Percentiles rank a stretch among this genome's conserved stretches.
Conservation (phyloP, 1,140 invertebrate species). For the Psilanteris sp. region DNA sequence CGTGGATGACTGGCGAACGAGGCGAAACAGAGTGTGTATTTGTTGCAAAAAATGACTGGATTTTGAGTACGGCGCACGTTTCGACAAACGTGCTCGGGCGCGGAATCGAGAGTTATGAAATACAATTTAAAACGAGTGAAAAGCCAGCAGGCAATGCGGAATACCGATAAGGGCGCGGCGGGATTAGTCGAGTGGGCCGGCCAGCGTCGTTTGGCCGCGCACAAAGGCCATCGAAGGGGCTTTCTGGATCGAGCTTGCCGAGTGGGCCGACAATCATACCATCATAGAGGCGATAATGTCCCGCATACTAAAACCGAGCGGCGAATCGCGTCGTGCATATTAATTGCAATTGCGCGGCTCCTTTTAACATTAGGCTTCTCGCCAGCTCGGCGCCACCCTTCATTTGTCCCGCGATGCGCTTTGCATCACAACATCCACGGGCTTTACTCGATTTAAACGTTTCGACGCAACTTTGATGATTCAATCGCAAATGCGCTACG, state of each 20-base stretch:
- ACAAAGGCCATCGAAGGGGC: slow-evolving; percentile 47
- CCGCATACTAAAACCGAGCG: slow-evolving; percentile 68
- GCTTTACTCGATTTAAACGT: slow-evolving; percentile 21
- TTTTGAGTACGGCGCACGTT: slow-evolving; percentile 3
- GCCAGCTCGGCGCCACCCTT: slow-evolving; percentile 1
- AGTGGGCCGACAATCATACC: slow-evolving; percentile 72
- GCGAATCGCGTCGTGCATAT: slow-evolving; percentile 68
- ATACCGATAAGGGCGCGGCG: slow-evolving; percentile 68
- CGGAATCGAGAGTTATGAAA: slow-evolving; percentile 68
- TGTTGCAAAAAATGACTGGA: slow-evolving; percentile 8
- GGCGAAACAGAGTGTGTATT: slow-evolving; percentile 26
- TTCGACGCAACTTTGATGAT: slow-evolving; percentile 22
- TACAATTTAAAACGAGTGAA: slow-evolving; percentile 70
- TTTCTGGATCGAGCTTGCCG: slow-evolving; percentile 63
- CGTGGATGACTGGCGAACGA: slow-evolving; percentile 34
- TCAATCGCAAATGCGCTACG: slow-evolving; percentile 13
- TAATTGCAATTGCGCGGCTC: slow-evolving; percentile 65
- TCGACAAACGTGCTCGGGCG: slow-evolving; percentile 34
- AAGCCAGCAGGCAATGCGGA: slow-evolving; percentile 70
- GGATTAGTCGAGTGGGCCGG: slow-evolving; percentile 64
- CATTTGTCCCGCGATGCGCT: slow-evolving; percentile 40
- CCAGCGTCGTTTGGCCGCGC: slow-evolving; percentile 3
- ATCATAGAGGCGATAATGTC: slow-evolving; percentile 72
- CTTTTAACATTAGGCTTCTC: slow-evolving; percentile 39
- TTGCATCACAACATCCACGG: slow-evolving; percentile 66